Percentiles rank a stretch among this genome's conserved stretches.
phyloP scores from a whole-genome alignment of 1,140 invertebrate genomes.

The Aphelenchoides fujianensis region DNA sequence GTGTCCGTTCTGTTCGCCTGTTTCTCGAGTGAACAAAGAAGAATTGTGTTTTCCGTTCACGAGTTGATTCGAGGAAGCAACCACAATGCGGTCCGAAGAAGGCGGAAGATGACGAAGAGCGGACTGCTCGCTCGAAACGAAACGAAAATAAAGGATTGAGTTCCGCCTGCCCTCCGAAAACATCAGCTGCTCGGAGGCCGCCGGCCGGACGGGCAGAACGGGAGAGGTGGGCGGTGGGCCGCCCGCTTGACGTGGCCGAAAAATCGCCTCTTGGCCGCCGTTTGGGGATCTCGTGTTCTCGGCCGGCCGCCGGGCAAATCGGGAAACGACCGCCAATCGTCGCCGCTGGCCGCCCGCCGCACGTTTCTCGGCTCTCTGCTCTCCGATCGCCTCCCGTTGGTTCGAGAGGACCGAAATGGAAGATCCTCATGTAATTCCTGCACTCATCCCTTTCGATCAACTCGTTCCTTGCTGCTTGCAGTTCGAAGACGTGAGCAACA shows the following conservation, averaged over 20 bases:
- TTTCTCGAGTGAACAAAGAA: neutral
- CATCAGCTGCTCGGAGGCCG: neutral
- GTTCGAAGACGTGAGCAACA: neutral
- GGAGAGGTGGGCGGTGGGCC: neutral
- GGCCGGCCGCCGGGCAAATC: neutral
- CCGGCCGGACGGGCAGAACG: neutral
- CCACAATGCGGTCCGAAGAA: neutral
- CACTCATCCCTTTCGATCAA: too few species aligned
- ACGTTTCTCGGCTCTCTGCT: neutral
- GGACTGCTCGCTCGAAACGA: too few species aligned
- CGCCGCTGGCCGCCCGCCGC: neutral
- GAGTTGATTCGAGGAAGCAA: too few species aligned
- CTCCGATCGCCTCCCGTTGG: neutral
- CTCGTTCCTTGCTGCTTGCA: neutral
- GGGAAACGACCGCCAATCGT: neutral
- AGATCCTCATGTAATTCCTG: conserved; percentile 12
- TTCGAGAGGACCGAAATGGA: neutral
- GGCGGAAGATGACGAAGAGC: neutral
- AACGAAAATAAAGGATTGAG: neutral
- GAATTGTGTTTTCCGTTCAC: too few species aligned
- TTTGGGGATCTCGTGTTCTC: neutral
- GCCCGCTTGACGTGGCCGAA: neutral
- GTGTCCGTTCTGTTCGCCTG: neutral
- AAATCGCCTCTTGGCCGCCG: neutral
- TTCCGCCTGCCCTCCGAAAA: neutral